Conservation (phyloP, 2,888 invertebrate genomes). For the Stenodema calcarata region DNA sequence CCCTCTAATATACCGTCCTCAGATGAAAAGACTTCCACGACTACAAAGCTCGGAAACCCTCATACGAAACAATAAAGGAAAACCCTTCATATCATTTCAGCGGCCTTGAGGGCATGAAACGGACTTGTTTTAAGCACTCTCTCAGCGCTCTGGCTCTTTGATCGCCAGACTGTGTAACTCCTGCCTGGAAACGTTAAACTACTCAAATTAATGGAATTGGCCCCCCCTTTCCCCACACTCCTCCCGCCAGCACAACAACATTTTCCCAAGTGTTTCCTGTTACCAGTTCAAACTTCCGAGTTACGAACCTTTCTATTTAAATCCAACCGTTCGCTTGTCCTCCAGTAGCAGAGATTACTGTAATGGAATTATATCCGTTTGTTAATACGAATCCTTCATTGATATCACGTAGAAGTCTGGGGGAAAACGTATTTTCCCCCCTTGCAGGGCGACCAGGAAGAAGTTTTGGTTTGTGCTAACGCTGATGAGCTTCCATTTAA, state of each 20-base stretch:
- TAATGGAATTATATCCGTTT: conserved; percentile 45
- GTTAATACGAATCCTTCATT: conserved; percentile 37
- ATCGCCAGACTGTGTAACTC: conserved; percentile 50
- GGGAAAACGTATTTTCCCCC: background rate
- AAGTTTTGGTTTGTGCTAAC: conserved; percentile 13
- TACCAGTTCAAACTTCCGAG: background rate
- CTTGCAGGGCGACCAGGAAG: background rate
- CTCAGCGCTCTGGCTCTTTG: conserved; percentile 12
- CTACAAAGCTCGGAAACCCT: background rate
- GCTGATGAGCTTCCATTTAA: conserved; percentile 34
- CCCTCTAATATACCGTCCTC: background rate
- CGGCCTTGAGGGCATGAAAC: conserved; percentile 12
- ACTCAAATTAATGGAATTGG: conserved; percentile 50
- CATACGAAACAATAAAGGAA: background rate
- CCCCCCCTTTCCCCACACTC: conserved; percentile 9
- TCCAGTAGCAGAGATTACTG: conserved; percentile 30
- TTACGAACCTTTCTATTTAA: conserved; percentile 45
- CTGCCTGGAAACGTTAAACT: conserved; percentile 38
- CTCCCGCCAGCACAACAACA: background rate
- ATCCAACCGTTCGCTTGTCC: conserved; percentile 50
- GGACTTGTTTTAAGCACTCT: conserved; percentile 14
- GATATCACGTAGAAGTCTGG: background rate
- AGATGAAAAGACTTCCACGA: background rate
- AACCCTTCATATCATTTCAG: conserved; percentile 16
- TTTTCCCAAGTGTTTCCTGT: background rate